Evolutionary conservation across 2,797 vertebrate species (phyloP).

Genomic region (Euthynnus affinis): DNA sequence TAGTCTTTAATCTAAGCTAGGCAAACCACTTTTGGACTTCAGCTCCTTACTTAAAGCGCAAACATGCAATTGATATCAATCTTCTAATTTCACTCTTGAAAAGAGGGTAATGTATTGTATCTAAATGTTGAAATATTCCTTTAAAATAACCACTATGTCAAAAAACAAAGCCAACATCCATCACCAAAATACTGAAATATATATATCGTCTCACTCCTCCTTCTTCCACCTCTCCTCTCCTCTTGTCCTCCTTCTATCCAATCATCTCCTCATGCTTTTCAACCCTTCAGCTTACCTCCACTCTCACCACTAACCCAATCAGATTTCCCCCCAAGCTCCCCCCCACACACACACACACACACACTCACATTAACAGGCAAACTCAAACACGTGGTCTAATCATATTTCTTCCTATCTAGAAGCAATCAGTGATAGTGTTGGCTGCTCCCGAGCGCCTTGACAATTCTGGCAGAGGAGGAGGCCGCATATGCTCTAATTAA

Average conservation of each 20-base stretch:
- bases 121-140: background rate
- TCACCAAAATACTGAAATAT: background rate
- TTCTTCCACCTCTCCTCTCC: background rate
- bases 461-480: constrained; percentile 91
- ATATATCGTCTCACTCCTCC: constrained; percentile 2
- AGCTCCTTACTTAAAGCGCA: too few relatives aligned
- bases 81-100: background rate
- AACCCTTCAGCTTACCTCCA: constrained; percentile 40
- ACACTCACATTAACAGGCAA: constrained; percentile 15
- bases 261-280: constrained; percentile 48
- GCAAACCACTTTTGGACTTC: background rate
- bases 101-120: background rate
- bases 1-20: background rate
- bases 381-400: constrained; percentile 81
- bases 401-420: constrained; percentile 97
- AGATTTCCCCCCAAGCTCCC: constrained; percentile 35
- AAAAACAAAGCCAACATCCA: background rate
- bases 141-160: background rate
- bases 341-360: constrained; percentile 9
- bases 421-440: constrained; percentile 98
- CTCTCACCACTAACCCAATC: constrained; percentile 56
- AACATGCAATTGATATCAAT: background rate
- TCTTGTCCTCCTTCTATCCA: constrained; percentile 19
- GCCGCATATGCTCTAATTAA: constrained; percentile 98
- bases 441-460: constrained; percentile 89